Evolutionary conservation across 2,797 vertebrate genomes (phyloP), one percentile per base, ranked within the genome.

Genomic region (Sebastes elongatus): DNA sequence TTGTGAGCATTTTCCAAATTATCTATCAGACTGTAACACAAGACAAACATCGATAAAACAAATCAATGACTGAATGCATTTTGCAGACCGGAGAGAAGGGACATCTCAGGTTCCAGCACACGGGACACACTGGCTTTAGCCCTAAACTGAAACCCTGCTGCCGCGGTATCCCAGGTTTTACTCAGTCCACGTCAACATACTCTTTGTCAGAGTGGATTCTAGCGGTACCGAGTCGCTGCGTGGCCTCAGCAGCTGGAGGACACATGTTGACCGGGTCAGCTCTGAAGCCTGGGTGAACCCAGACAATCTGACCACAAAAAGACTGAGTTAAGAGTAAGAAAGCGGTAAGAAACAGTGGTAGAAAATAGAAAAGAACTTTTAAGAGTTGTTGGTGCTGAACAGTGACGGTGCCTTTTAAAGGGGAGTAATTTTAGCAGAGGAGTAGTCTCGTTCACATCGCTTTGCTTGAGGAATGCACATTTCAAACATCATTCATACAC

Each of bases 31-130:
- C 87, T 81, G 88, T 74, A 93, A 94, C 83, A 92, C 90, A 89
- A 93, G 88, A 92, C 92, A 56, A 76, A 92, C 86, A 89, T 92
- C 87, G 59, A 94, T 91, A 87, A 87, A 89, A 83, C 76, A 71
- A 83, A 90, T 91, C 82, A 56, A 89, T 92, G 84, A 64, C 27
- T 68, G 79, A 62, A 84, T 81, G 89, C 80, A 87, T 87, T 61
- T 33, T 80, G 81, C 76, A 64, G 81, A 56, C 57, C 2, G 30
- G 80, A 71, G 63, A 71, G 69, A 65, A 20, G 84, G 83, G 87
- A 80, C 87, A 76, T 82, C 87, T 93, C 90, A 46, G 86, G 88
- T 93, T 93, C 89, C 88, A 61, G 71, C 65, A 42, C 59, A 46
- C 11, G 22, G 82, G 85, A 87, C 84, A 59, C 33, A 18, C 56